Percentiles rank a stretch among this genome's conserved stretches.
phyloP scores from a whole-genome alignment of 2,797 vertebrate species.

The Aythya fuligula region DNA sequence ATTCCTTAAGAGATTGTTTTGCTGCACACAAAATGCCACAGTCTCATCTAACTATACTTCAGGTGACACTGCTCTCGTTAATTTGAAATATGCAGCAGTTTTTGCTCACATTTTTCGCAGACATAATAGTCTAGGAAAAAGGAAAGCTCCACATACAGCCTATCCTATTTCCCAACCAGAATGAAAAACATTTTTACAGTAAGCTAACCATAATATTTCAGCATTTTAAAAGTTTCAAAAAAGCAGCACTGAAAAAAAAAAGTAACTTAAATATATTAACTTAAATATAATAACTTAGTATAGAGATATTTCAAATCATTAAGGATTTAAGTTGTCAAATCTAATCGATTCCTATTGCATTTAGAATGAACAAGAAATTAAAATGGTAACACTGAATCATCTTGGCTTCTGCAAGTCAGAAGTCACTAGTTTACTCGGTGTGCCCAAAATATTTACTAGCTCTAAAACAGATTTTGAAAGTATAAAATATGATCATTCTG shows the following conservation, averaged over 20 bases:
- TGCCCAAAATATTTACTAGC: slow-evolving; percentile 43
- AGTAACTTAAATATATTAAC: too few relatives aligned
- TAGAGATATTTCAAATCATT: not conserved
- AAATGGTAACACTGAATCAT: not conserved
- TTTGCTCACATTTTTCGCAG: not conserved
- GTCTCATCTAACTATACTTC: not conserved
- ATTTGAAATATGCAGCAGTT: not conserved
- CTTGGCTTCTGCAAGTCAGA: not conserved
- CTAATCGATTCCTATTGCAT: not conserved
- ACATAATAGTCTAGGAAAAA: not conserved
- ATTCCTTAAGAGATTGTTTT: slow-evolving; percentile 30
- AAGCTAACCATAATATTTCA: not conserved
- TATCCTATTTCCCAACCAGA: not conserved
- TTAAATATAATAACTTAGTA: too few relatives aligned
- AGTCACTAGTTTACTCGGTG: slow-evolving; percentile 12
- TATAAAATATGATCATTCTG: not conserved
- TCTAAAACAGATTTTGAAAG: not conserved
- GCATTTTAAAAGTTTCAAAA: not conserved
- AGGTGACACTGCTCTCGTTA: not conserved
- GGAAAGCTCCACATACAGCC: not conserved
- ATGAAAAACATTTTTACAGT: not conserved
- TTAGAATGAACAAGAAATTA: not conserved
- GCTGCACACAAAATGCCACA: not conserved
- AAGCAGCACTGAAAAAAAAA: not conserved
- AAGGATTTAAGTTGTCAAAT: not conserved